Conservation (phyloP, 1,140 invertebrate genomes). For the Elymnias hypermnestra region DNA sequence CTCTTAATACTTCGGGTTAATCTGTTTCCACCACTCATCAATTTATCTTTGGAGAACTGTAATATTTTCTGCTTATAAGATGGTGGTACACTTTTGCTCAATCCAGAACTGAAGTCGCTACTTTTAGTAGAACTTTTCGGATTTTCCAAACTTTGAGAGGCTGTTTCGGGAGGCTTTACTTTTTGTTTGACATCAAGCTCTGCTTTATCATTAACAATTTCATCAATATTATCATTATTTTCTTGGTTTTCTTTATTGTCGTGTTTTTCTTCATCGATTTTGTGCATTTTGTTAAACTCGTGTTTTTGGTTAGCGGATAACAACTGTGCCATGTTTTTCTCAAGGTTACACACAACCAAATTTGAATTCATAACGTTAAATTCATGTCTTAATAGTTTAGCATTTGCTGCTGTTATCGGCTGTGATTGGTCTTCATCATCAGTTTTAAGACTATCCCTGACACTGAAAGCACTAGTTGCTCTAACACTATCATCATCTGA, state of each 20-base stretch:
- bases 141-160: constrained; percentile 65
- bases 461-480: constrained; percentile 70
- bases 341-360: constrained; percentile 77
- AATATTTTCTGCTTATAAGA: constrained; percentile 73
- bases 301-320: constrained; percentile 55
- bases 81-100: constrained; percentile 73
- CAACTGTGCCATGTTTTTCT: constrained; percentile 75
- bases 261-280: constrained; percentile 63
- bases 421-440: constrained; percentile 77
- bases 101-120: constrained; percentile 58
- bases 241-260: constrained; percentile 38
- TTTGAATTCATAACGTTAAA: constrained; percentile 75
- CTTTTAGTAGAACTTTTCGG: constrained; percentile 67
- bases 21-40: constrained; percentile 65
- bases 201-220: constrained; percentile 27
- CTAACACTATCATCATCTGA: constrained; percentile 73
- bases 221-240: constrained; percentile 35
- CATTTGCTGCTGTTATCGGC: constrained; percentile 66
- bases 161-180: constrained; percentile 50
- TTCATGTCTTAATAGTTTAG: constrained; percentile 66
- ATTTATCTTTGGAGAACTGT: constrained; percentile 70
- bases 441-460: constrained; percentile 77
- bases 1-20: constrained; percentile 71
- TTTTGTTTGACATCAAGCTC: constrained; percentile 47
- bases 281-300: constrained; percentile 62